phyloP scores from a whole-genome alignment of 2,888 invertebrate species.

The Netelia fuscicornis region DNA sequence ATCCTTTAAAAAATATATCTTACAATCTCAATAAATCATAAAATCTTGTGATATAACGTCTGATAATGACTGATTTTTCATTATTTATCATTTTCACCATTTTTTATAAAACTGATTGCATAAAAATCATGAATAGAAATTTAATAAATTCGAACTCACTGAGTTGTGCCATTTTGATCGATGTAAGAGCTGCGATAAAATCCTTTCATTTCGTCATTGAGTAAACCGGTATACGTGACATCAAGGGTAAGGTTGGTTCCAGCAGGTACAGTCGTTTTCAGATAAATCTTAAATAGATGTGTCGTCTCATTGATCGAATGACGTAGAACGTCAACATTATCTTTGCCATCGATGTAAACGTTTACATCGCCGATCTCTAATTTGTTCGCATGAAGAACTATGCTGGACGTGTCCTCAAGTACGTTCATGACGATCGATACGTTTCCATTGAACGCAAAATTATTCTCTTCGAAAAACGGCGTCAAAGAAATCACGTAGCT shows the following conservation, averaged over 20 bases:
- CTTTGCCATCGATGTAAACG: constrained; percentile 51
- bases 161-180: constrained; percentile 78
- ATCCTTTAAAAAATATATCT: background rate
- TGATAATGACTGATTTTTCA: background rate
- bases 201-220: constrained; percentile 88
- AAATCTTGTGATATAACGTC: background rate
- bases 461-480: constrained; percentile 85
- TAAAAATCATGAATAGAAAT: too few relatives aligned
- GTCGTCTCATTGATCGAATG: constrained; percentile 79
- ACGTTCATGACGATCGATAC: constrained; percentile 85
- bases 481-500: constrained; percentile 83
- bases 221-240: constrained; percentile 87
- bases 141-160: constrained; percentile 83
- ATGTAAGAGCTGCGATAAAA: constrained; percentile 88
- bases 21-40: background rate
- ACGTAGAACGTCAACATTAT: constrained; percentile 35
- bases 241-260: constrained; percentile 85
- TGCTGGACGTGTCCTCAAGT: constrained; percentile 76
- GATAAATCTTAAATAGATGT: constrained; percentile 86
- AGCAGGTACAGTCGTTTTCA: constrained; percentile 81
- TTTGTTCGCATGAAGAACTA: constrained; percentile 85
- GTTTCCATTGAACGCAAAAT: constrained; percentile 84
- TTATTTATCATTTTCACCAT: too few relatives aligned
- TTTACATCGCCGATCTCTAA: constrained; percentile 78
- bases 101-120: too few relatives aligned